Evolutionary conservation across 2,113 vertebrate species (phyloP), one percentile per base, ranked within the genome.

Genomic region (Pachypanchax playfairii): DNA sequence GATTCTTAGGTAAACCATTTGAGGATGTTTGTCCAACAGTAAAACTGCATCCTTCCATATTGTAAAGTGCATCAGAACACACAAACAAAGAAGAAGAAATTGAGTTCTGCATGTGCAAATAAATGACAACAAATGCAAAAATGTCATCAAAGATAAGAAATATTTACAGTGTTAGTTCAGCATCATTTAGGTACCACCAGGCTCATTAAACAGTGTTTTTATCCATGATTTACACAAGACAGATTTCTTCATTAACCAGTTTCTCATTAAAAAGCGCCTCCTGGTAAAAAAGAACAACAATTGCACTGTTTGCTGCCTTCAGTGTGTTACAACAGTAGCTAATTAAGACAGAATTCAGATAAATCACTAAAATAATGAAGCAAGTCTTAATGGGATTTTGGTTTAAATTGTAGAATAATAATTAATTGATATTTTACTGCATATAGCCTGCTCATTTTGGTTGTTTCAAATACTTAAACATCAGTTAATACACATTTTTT

Each of bases 11-110:
- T 48, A 15, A 69, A 1, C 29, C 12, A 20, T 11, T 28, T 38
- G 43, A 66, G 28, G 2, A 9, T 49, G 38, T 50, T 26, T 71
- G 54, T 42, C 41, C 20, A 15, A 20, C 6, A 6, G 14, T 22
- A 39, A 24, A 11, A n/a, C n/a, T n/a, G n/a, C 55, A 26, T 31
- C 25, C 35, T 35, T 38, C 25, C 12, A 6, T 14, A 47, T 9
- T 44, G 26, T 75, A 83, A 84, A 85, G 85, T 83, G 54, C 77
- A 66, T 58, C n/a, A 38, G 9, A 73, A 65, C 31, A 64, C 4
- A 55, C 64, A 74, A 70, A 77, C 47, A 20, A 33, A 25, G 53
- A 33, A 8, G 3, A 28, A n/a, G n/a, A 22, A 38, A 43, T 22
- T 50, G 4, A 18, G 26, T 6, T 6, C 0, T 35, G 15, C 5